Evolutionary conservation across 2,888 invertebrate genomes (phyloP), one percentile per base, ranked within the genome.

Genomic region (Orthonevra nobilis): DNA sequence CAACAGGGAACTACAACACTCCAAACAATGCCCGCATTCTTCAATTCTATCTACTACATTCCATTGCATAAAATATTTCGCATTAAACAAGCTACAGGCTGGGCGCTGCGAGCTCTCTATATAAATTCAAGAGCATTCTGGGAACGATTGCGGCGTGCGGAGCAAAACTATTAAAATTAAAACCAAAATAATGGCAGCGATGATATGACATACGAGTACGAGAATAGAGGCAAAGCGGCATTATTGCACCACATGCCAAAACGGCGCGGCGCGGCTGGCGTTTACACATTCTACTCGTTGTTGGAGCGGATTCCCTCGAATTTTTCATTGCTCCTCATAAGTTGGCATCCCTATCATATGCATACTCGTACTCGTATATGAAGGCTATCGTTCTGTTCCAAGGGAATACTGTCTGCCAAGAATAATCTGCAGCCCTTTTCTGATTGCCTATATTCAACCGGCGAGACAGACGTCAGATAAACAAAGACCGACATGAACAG

Each of bases 121-220:
- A 77, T 77, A 77, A 58, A 58, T 70, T 68, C 38, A 60, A 60
- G 74, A 50, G 60, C 46, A 40, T 58, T 23, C 38, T 12, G 46
- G 46, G 38, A 52, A 60, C 46, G 46, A 44, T 42, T 23, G 40
- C 15, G 32, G 19, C 17, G 14, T 15, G n/a, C 36, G 9, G 20
- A 28, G 38, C 6, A 32, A 64, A n/a, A 48, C 68, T 74, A 56
- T 54, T 60, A 54, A 77, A 70, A 70, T 40, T 77, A 30, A 58
- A 77, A 77, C 28, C 23, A 77, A 75, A 64, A 72, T 70, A 77
- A 77, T 77, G 77, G 42, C 69, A 63, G 69, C 44, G 75, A 70
- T 72, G 64, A 77, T 72, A 72, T 72, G 77, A 72, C 64, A 72
- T 56, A 72, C 20, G 60, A 60, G 60, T 23, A 60, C 60, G 60